phyloP scores from a whole-genome alignment of 2,888 invertebrate genomes.

The Hypomecis punctinalis region DNA sequence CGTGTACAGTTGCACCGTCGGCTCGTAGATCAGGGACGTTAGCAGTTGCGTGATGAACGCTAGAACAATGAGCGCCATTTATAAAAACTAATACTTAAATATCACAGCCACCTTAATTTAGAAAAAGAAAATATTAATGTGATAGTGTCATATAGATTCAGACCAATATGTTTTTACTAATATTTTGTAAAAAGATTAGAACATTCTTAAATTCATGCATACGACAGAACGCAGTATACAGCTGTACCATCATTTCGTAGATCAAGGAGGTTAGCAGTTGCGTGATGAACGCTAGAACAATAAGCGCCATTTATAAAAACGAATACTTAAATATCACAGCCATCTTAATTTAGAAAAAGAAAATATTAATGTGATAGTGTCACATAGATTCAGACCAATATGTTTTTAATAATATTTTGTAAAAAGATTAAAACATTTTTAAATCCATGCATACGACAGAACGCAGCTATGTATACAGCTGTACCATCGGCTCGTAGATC shows the following conservation, averaged over 20 bases:
- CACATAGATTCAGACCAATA: not conserved
- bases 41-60: conserved; percentile 84
- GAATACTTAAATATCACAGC: not conserved
- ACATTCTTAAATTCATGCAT: no score
- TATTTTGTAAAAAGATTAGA: no score
- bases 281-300: conserved; percentile 73
- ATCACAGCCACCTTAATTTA: not conserved
- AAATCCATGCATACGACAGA: no score
- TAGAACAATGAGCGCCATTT: conserved; percentile 39
- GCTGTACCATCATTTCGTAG: conserved; percentile 84
- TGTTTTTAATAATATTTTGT: no score
- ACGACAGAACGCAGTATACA: conserved; percentile 62
- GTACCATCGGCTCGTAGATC: conserved; percentile 84
- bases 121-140: not conserved
- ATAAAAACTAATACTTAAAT: not conserved
- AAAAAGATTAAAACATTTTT: no score
- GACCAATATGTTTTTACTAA: not conserved
- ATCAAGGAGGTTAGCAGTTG: conserved; percentile 86
- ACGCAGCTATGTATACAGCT: conserved; percentile 60
- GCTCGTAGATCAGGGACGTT: conserved; percentile 85
- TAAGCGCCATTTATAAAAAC: not conserved
- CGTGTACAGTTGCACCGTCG: conserved; percentile 80
- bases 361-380: not conserved
- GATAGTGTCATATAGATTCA: not conserved
- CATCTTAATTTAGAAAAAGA: not conserved